Evolutionary conservation across 2,888 invertebrate genomes (phyloP).

Genomic region (Nephrotoma guestfalica): DNA sequence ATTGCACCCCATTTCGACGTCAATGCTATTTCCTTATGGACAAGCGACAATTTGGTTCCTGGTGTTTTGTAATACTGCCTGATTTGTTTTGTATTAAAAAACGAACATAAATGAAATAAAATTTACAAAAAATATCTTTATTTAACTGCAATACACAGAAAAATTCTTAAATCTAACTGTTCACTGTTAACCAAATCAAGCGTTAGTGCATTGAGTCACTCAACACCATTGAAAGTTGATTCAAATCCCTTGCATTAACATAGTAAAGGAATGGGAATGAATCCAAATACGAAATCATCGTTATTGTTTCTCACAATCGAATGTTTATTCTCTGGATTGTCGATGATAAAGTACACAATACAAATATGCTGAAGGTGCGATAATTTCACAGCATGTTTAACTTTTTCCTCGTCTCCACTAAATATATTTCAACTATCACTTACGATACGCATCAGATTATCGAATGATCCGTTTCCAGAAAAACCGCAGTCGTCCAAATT

Average conservation of each 20-base stretch:
- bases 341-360: constrained; percentile 88
- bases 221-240: constrained; percentile 73
- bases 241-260: constrained; percentile 79
- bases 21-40: too few species aligned
- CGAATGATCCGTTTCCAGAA: constrained; percentile 29
- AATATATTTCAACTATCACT: constrained; percentile 93
- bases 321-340: constrained; percentile 83
- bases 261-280: constrained; percentile 97
- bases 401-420: constrained; percentile 67
- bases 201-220: constrained; percentile 95
- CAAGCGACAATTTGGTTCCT: too few species aligned
- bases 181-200: constrained; percentile 74
- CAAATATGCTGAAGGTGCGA: constrained; percentile 77
- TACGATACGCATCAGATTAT: constrained; percentile 67
- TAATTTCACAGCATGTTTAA: constrained; percentile 62
- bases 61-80: too few species aligned
- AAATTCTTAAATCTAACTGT: constrained; percentile 14
- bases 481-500: constrained; percentile 35
- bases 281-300: constrained; percentile 77
- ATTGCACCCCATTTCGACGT: too few species aligned
- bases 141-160: too few species aligned
- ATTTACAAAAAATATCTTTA: too few species aligned
- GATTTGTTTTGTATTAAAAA: too few species aligned
- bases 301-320: constrained; percentile 57
- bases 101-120: too few species aligned